These are phyloP conservation scores for Ciconia nigra DNA, from an alignment of 2,797 vertebrate species.

Conservation along the genomic window DNA sequence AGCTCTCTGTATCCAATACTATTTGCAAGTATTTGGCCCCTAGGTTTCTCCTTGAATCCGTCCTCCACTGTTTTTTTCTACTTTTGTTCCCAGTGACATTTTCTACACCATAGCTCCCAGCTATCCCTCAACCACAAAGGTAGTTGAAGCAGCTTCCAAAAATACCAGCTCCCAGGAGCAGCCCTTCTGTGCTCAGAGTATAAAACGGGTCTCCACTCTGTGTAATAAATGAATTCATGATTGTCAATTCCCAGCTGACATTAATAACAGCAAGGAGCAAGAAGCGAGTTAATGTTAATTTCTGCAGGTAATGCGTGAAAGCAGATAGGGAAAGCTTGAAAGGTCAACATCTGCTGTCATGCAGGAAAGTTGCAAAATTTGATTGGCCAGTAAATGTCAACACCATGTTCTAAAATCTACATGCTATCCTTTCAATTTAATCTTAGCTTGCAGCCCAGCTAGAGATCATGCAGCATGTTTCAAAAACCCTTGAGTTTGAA, in stretches of 20 bases:
- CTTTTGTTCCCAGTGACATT: slow-evolving; percentile 74
- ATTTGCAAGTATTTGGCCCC: slow-evolving; percentile 71
- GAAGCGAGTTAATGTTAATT: slow-evolving; percentile 80
- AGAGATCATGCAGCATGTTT: slow-evolving; percentile 73
- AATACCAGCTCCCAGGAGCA: slow-evolving; percentile 80
- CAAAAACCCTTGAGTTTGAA: slow-evolving; percentile 77
- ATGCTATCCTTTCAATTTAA: slow-evolving; percentile 76
- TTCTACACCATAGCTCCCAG: slow-evolving; percentile 76
- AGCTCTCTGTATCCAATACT: slow-evolving; percentile 15
- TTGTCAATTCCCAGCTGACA: slow-evolving; percentile 79
- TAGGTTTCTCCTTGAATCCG: slow-evolving; percentile 77
- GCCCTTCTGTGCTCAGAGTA: slow-evolving; percentile 73
- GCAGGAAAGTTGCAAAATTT: slow-evolving; percentile 73
- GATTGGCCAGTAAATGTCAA: slow-evolving; percentile 83
- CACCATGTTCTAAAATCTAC: slow-evolving; percentile 78
- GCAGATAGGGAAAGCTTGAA: slow-evolving; percentile 77
- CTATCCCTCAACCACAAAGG: slow-evolving; percentile 81
- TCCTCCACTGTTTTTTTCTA: slow-evolving; percentile 66
- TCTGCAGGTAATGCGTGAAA: slow-evolving; percentile 78
- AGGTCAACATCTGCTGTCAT: slow-evolving; percentile 82
- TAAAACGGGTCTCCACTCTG: slow-evolving; percentile 71
- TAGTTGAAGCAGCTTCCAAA: slow-evolving; percentile 79
- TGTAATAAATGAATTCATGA: slow-evolving; percentile 81
- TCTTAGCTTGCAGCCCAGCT: slow-evolving; percentile 73
- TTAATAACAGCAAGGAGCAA: slow-evolving; percentile 75